Conservation (phyloP, 2,113 vertebrate genomes). For the Austrofundulus limnaeus region DNA sequence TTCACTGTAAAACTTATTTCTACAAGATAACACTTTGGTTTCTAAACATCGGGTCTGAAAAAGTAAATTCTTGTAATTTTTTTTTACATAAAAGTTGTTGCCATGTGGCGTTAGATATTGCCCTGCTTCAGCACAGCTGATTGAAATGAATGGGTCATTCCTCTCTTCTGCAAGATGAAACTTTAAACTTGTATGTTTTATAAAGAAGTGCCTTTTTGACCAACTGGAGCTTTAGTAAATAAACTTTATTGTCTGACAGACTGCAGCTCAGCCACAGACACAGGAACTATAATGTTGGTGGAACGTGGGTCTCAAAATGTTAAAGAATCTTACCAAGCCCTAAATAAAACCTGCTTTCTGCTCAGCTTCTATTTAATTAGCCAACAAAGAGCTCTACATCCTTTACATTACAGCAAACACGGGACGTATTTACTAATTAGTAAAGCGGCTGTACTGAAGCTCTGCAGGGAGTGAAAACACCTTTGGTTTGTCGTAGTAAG, state of each 20-base stretch:
- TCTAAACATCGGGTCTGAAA: too few species aligned
- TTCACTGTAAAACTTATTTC: too few species aligned
- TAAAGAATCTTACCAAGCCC: not conserved
- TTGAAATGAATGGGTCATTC: too few species aligned
- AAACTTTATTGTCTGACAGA: not conserved
- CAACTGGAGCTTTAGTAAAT: not conserved
- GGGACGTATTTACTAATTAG: not conserved
- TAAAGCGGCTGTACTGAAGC: not conserved
- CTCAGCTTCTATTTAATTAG: not conserved
- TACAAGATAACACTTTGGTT: too few species aligned
- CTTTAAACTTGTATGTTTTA: too few species aligned
- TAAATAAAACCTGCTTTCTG: not conserved
- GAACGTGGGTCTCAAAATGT: not conserved
- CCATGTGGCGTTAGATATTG: too few species aligned
- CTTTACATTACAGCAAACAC: not conserved
- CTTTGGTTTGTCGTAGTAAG: constrained; percentile 32
- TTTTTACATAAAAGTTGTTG: too few species aligned
- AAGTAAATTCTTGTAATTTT: too few species aligned
- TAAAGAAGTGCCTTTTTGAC: too few species aligned
- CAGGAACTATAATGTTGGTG: not conserved
- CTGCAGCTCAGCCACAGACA: not conserved
- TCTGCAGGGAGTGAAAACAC: not conserved
- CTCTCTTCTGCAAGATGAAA: too few species aligned
- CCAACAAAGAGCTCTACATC: not conserved
- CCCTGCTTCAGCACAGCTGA: too few species aligned